These are phyloP conservation scores for Leguminivora glycinivorella DNA, from an alignment of 1,140 invertebrate species.

Conservation along the genomic window DNA sequence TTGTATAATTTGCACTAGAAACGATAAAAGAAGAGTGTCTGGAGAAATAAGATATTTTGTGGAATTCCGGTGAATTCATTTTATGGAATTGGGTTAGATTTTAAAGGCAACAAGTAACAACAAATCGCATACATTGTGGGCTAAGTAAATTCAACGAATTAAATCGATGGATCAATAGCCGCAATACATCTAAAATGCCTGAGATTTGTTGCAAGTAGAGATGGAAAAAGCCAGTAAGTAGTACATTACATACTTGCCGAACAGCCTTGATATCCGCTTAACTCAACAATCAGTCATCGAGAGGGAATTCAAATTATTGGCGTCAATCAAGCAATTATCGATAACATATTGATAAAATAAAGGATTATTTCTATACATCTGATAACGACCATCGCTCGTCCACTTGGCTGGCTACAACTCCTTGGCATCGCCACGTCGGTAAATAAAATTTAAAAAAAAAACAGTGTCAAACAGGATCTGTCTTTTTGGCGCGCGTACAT, in stretches of 20 bases:
- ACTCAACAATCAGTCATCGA: slow-evolving; percentile 21
- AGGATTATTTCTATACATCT: slow-evolving; percentile 51
- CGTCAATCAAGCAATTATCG: slow-evolving; percentile 57
- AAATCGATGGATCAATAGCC: not conserved
- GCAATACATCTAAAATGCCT: not conserved
- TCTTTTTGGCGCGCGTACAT: not conserved
- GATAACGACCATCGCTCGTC: slow-evolving; percentile 44
- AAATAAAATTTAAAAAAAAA: slow-evolving; percentile 12
- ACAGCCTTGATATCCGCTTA: slow-evolving; percentile 19
- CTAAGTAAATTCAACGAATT: not conserved
- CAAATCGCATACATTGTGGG: not conserved
- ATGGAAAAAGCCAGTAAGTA: not conserved
- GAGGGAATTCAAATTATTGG: slow-evolving; percentile 37
- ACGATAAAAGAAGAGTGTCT: too few relatives aligned
- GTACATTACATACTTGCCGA: not conserved
- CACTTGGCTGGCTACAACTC: slow-evolving; percentile 49
- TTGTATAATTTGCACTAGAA: not conserved
- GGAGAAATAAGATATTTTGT: too few relatives aligned
- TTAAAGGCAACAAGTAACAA: too few relatives aligned
- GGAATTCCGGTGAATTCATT: too few relatives aligned
- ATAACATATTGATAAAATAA: slow-evolving; percentile 50
- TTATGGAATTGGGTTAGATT: too few relatives aligned
- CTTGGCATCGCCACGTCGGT: slow-evolving; percentile 43
- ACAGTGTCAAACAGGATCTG: not conserved
- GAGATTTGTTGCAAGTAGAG: not conserved